These are phyloP conservation scores for Spisula solida DNA, from an alignment of 2,888 invertebrate genomes.

Conservation along the genomic window DNA sequence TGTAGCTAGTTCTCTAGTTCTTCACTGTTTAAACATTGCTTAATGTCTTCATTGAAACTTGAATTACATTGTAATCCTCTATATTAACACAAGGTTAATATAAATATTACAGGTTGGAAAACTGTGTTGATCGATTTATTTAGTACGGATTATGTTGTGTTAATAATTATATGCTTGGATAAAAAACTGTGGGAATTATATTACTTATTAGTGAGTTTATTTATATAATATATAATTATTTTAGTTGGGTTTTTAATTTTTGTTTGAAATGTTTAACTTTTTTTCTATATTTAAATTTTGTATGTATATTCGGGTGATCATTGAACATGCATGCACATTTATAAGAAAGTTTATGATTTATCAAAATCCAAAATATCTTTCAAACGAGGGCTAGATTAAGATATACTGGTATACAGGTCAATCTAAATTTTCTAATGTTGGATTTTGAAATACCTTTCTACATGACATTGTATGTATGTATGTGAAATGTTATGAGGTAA, in stretches of 20 bases:
- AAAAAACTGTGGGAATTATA: not conserved
- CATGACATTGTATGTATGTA: no score
- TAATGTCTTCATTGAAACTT: not conserved
- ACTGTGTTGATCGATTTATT: not conserved
- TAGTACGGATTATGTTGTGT: not conserved
- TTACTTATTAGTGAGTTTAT: not conserved
- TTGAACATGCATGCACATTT: no score
- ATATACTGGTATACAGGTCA: no score
- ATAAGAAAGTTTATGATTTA: no score
- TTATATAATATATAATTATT: no score
- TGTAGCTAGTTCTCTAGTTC: not conserved
- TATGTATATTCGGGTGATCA: not conserved
- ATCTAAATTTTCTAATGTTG: no score
- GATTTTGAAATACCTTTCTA: no score
- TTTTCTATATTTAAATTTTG: not conserved
- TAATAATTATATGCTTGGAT: constrained; percentile 2
- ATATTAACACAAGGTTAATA: not conserved
- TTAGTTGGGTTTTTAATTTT: no score
- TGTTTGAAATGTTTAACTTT: no score
- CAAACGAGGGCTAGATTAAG: not conserved
- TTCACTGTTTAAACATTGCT: constrained; percentile 25
- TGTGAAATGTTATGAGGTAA: no score
- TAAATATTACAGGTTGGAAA: not conserved
- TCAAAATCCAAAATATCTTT: not conserved
- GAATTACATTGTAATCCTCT: constrained; percentile 7